phyloP scores from a whole-genome alignment of 1,140 invertebrate genomes.

The Pectinophora gossypiella region DNA sequence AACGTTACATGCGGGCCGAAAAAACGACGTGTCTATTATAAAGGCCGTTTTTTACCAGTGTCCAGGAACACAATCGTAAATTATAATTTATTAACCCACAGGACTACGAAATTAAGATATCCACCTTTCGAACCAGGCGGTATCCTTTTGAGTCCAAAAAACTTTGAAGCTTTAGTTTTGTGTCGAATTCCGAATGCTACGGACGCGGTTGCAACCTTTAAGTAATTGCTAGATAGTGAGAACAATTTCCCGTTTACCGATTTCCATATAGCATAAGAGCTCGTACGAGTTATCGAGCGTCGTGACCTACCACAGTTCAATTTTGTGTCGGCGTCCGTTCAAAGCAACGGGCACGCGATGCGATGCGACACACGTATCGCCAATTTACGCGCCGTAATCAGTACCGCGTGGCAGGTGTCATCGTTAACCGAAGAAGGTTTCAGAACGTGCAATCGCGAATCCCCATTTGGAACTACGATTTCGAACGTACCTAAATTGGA shows the following conservation, averaged over 20 bases:
- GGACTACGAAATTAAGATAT: constrained; percentile 69
- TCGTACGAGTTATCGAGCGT: constrained; percentile 34
- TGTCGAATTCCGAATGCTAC: constrained; percentile 35
- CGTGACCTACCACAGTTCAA: constrained; percentile 63
- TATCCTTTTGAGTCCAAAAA: constrained; percentile 42
- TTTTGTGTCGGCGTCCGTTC: constrained; percentile 40
- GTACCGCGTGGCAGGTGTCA: constrained; percentile 13
- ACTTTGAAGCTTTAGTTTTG: constrained; percentile 42
- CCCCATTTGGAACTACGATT: neutral
- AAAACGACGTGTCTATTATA: constrained; percentile 71
- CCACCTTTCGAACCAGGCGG: constrained; percentile 50
- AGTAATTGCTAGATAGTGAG: neutral
- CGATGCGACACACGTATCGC: constrained; percentile 52
- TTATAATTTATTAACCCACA: constrained; percentile 68
- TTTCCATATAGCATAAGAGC: neutral
- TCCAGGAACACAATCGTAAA: constrained; percentile 62
- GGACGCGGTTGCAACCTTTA: constrained; percentile 33
- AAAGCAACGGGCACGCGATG: constrained; percentile 37
- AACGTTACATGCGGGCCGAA: constrained; percentile 59
- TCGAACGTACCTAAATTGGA: neutral
- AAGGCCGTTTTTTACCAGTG: constrained; percentile 52
- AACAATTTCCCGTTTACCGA: neutral
- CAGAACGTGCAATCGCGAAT: constrained; percentile 2
- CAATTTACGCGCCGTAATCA: constrained; percentile 47
- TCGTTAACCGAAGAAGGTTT: constrained; percentile 13